A percentile compares a stretch with the other conserved stretches of the same genome.
phyloP scores from a whole-genome alignment of 2,888 invertebrate species.

The Chouioia cunea region DNA sequence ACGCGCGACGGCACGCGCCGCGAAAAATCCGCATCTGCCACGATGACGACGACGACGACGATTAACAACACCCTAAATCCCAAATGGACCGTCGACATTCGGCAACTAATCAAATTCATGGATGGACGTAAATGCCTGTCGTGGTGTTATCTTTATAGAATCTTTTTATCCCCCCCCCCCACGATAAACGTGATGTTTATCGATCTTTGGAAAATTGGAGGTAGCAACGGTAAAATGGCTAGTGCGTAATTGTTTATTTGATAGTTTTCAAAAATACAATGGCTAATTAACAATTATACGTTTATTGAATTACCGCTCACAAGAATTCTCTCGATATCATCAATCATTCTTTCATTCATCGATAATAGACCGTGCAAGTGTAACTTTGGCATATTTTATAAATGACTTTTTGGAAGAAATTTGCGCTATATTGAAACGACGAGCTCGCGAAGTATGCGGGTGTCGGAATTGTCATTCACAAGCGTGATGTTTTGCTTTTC shows the following conservation, averaged over 20 bases:
- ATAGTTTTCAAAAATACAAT: too few species aligned
- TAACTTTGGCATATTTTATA: not conserved
- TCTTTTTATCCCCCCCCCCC: too few species aligned
- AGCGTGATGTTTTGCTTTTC: constrained; percentile 46
- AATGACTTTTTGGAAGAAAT: not conserved
- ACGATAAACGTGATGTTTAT: too few species aligned
- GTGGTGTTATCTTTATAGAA: too few species aligned
- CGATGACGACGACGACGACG: too few species aligned
- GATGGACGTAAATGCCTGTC: constrained; percentile 21
- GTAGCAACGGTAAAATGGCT: too few species aligned
- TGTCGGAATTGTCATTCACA: constrained; percentile 55
- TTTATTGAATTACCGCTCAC: too few species aligned
- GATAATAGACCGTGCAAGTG: not conserved
- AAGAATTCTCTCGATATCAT: too few species aligned
- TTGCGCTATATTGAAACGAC: not conserved
- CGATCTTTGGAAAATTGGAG: too few species aligned
- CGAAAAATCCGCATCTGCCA: constrained; percentile 18
- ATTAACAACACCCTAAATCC: constrained; percentile 48
- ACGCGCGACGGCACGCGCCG: constrained; percentile 32
- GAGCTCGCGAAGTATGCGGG: constrained; percentile 56
- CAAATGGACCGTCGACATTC: constrained; percentile 51
- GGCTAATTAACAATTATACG: too few species aligned
- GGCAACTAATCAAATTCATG: constrained; percentile 53
- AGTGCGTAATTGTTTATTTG: too few species aligned
- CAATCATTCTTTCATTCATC: too few species aligned